Percentiles rank a stretch among this genome's conserved stretches.
phyloP scores from a whole-genome alignment of 2,797 vertebrate genomes.

The Melanotaenia pygmaea region DNA sequence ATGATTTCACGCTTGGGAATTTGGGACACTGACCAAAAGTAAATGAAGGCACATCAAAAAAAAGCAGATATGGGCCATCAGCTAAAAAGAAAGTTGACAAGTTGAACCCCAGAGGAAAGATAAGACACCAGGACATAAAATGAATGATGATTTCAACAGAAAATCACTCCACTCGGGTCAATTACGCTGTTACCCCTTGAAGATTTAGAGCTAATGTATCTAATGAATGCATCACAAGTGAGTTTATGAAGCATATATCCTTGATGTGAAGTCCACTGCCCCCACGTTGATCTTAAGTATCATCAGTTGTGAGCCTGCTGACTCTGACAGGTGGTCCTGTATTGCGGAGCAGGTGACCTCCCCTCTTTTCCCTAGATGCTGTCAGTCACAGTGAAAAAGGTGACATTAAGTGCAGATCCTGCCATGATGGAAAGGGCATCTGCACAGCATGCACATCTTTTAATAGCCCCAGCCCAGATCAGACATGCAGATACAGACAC shows the following conservation, averaged over 20 bases:
- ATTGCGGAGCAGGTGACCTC: slow-evolving; percentile 50
- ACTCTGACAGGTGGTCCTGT: slow-evolving; percentile 72
- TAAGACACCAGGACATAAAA: slow-evolving; percentile 35
- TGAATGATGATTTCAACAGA: slow-evolving; percentile 60
- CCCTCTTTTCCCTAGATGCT: slow-evolving; percentile 34
- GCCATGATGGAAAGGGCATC: slow-evolving; percentile 72
- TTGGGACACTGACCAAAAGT: slow-evolving; percentile 42
- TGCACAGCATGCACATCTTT: slow-evolving; percentile 70
- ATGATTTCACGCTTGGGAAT: slow-evolving; percentile 48
- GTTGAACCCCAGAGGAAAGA: slow-evolving; percentile 44
- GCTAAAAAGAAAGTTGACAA: slow-evolving; percentile 39
- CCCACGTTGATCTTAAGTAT: slow-evolving; percentile 68
- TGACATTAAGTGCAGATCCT: slow-evolving; percentile 69
- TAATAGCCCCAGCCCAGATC: slow-evolving; percentile 61
- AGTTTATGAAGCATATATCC: slow-evolving; percentile 67
- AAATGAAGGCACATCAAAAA: slow-evolving; percentile 49
- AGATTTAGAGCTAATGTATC: slow-evolving; percentile 62
- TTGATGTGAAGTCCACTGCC: slow-evolving; percentile 65
- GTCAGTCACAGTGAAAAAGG: slow-evolving; percentile 73
- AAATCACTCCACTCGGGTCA: slow-evolving; percentile 57
- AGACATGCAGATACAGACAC: slow-evolving; percentile 48
- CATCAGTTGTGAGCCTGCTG: slow-evolving; percentile 44
- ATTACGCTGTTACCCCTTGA: slow-evolving; percentile 63
- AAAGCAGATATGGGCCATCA: slow-evolving; percentile 48
- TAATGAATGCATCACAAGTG: slow-evolving; percentile 64